A percentile compares a stretch with the other conserved stretches of the same genome.
Conservation (phyloP, 2,888 invertebrate species). For the Therioaphis trifolii region DNA sequence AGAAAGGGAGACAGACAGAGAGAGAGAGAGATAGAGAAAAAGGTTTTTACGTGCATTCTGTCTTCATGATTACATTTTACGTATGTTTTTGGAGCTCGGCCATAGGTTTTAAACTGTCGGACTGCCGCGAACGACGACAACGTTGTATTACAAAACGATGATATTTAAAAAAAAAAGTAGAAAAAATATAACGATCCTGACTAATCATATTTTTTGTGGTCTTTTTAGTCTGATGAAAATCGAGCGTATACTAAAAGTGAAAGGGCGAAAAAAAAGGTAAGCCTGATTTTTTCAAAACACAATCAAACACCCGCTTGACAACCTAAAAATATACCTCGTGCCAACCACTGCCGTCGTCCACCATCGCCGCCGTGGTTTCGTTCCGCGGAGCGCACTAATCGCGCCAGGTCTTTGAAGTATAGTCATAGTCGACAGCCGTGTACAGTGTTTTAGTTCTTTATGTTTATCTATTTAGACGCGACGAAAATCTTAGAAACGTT, state of each 20-base stretch:
- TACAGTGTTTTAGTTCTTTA: background rate
- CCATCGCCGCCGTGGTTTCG: background rate
- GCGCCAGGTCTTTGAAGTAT: background rate
- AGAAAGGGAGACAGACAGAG: background rate
- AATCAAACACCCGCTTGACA: background rate
- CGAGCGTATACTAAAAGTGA: background rate
- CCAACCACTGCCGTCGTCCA: background rate
- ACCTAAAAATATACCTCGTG: background rate
- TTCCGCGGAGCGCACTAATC: background rate
- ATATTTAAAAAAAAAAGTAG: background rate
- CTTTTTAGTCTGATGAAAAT: slow-evolving; percentile 25
- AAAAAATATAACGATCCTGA: background rate
- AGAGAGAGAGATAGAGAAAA: background rate
- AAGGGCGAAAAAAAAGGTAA: background rate
- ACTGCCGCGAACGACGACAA: background rate
- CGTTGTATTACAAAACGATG: background rate
- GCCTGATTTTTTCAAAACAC: background rate
- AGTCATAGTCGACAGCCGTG: too few relatives aligned
- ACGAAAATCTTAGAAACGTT: background rate
- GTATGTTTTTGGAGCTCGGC: slow-evolving; percentile 39
- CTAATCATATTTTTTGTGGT: background rate
- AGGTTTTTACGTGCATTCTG: slow-evolving; percentile 11
- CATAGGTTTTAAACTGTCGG: slow-evolving; percentile 5
- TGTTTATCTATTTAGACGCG: background rate
- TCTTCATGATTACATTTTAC: slow-evolving; percentile 41